Evolutionary conservation across 2,888 invertebrate genomes (phyloP), one percentile per base, ranked within the genome.

Genomic region (Flabesymbios commensalis): DNA sequence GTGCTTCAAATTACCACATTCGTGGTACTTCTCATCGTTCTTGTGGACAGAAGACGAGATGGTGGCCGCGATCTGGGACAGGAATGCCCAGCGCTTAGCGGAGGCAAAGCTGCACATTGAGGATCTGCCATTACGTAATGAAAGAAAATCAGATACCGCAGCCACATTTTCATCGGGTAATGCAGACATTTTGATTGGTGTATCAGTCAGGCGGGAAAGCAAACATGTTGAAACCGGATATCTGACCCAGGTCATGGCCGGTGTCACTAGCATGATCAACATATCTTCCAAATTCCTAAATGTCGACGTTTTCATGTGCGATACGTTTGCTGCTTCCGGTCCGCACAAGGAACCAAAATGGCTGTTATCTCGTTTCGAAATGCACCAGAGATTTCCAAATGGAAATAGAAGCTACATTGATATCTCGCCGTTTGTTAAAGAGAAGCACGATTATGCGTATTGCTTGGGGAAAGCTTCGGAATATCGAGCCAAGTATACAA

Each of bases 401-500:
- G 51, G 42, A 32, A 42, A 14, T 39, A 7, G 14, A 56, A 49
- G 3, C 49, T 7, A 28, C 43, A n/a, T 54, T 14, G 51, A 57
- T 28, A 57, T 63, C 22, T 56, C 69, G 24, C 58, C 63, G 2
- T 62, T 77, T n/a, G 76, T 80, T 47, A 79, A 79, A 59, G 79
- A 80, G 59, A 80, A 78, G 59, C 62, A 71, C 33, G 81, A 81
- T 61, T 81, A 79, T 61, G 65, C 75, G 7, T 78, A 65, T 58
- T 81, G 81, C 64, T 49, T 79, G 33, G 67, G 77, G 19, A 56
- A 70, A 32, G 66, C 74, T 1, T 59, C 75, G 24, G 68, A 71
- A 49, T 60, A 70, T 43, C 70, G 72, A 49, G 61, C 72, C 33
- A 71, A 73, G 54, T 74, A 75, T 66, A 69, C 74, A 0, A 42